Evolutionary conservation across 2,797 vertebrate species (phyloP), one percentile per base, ranked within the genome.

Genomic region (Ataeniobius toweri): DNA sequence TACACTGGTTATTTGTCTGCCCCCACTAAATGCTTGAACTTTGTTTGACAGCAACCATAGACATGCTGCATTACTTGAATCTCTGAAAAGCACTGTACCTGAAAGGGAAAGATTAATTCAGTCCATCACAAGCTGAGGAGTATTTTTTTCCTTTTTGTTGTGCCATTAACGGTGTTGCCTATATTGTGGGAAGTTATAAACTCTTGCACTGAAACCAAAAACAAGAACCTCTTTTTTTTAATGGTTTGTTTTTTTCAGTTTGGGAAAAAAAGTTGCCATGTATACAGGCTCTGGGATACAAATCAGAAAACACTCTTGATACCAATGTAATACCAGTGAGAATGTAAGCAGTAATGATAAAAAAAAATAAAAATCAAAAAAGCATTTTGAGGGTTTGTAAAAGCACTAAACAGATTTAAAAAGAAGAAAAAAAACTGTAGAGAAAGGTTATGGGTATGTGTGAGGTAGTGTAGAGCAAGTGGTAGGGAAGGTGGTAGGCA

Each of bases 71-170:
- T 84, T 80, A 69, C 78, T 71, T 79, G 73, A 71, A 86, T 77
- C 84, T 86, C 81, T 88, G 80, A 83, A 90, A 91, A 87, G 85
- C 82, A 74, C 68, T 77, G 84, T 84, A 93, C 89, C 92, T 93
- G 88, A 90, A 91, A 91, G 89, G 86, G 79, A 91, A 88, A 91
- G 88, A 93, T 92, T 85, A 92, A 92, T 91, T 80, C 90, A 87
- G 88, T 89, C 89, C 82, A 91, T 87, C 82, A 89, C 79, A 73
- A 91, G 83, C 80, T 77, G 85, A 80, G 89, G 86, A 86, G 75
- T 44, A 63, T 77, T 76, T 81, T 69, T 48, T 31, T 31, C 31
- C 31, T 31, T 31, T 67, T 55, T 36, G 6, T n/a, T 71, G 20
- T 50, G 13, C 46, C 18, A 31, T 80, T 73, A 41, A 13, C 5